Evolutionary conservation across 30 jellyfish, hydroid and myxozoan genomes (phyloP), one percentile per base, ranked within the genome.

Genomic region (Clytia hemisphaerica): DNA sequence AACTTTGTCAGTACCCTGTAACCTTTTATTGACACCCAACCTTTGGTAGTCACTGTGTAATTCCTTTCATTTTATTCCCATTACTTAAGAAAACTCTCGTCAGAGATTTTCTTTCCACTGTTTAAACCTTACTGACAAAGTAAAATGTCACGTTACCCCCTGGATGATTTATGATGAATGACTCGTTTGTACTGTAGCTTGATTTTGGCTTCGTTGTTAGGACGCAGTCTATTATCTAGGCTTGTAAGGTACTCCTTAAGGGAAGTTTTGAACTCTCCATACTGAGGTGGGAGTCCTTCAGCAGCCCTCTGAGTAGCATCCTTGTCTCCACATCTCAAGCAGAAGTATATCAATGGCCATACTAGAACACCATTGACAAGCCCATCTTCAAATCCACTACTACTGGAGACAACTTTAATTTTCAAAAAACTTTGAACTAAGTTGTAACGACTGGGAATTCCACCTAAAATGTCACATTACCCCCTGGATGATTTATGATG

Each of bases 201-300:
- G 2, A 85, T 42, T 47, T 86, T 86, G 5, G 96, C 73, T 57
- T 86, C 96, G 46, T 84, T 35, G 37, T 77, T 86, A 40, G 96
- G 92, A 55, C 63, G 85, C 21, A 86, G 60, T 48, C 96, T 84
- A 38, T 18, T 12, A 21, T 78, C 79, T 4, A 53, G 79, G 35
- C 71, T 79, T 1, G 78, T 4, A 48, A 86, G 79, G 51, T 69
- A 86, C 42, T 86, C 96, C 37, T 75, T 73, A 4, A 86, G 69
- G 21, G 30, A 48, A 40, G 67, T 77, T 63, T 62, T 73, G 82
- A 86, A 86, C 18, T 86, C 96, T 33, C 92, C 72, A 48, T 42
- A 86, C 69, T 78, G 96, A 10, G 96, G 96, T 24, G 96, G 96
- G 29, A 86, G 53, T 2, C 76, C 96, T 55, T 86, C 96, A 0